Base-by-base conservation (phyloP, 2,797 vertebrate genomes). In the Phalloptychus januarius region DNA sequence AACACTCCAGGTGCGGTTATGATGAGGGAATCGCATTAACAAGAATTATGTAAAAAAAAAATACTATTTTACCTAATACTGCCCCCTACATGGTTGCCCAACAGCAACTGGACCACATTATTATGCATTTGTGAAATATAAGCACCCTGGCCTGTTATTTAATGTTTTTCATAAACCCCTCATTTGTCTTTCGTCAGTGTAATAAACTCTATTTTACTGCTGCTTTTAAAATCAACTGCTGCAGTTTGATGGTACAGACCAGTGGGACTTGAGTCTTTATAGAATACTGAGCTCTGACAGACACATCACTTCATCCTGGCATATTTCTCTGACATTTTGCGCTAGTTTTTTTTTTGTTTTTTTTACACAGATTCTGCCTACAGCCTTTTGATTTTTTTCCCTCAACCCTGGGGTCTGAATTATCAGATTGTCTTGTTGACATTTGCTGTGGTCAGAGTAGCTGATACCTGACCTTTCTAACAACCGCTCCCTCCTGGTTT, bases 401-500 rank as follows among this genome's bases (percentile, higher is more conserved):
- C 76, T 76, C 79, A 69, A 84, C 82, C 84, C 73, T 23, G 0
- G 79, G 90, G 88, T 92, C 80, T 71, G 71, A 82, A 87, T 89
- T 3, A 91, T 91, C 91, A 93, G 87, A 92, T 90, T 87, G 82
- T 85, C 87, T 86, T 69, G 86, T 84, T 93, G 92, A 90, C 93
- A 94, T 94, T 94, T 93, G 85, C 69, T 56, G 69, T 88, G 91
- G 87, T 86, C 89, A 77, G 83, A 88, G 89, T 85, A 82, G 87
- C 87, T 86, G 83, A 88, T 84, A 88, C 81, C 88, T 93, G 90
- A 94, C 94, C 93, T 94, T 94, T 93, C 87, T 77, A 50, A 78
- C 85, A 76, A 70, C 80, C 28, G 65, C 44, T 83, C 79, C 81
- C 87, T 85, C n/a, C 73, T 77, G 84, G 70, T 77, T 82, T 72